Conservation (phyloP, 1,140 invertebrate species). For the Hestina assimilis region DNA sequence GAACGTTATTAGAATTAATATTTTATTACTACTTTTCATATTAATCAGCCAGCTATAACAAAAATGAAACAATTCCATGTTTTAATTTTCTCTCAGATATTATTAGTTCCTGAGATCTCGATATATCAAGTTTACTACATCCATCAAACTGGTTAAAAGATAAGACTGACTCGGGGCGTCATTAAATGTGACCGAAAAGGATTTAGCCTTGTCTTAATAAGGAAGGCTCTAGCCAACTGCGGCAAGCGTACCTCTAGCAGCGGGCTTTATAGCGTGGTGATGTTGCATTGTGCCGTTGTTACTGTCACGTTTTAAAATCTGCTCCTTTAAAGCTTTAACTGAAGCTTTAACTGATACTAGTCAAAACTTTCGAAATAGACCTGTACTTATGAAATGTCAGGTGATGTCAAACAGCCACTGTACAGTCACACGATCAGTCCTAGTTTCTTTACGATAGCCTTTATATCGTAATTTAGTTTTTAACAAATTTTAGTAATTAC, state of each 20-base stretch:
- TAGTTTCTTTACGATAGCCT: background rate
- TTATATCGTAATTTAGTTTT: too few species aligned
- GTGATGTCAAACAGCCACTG: background rate
- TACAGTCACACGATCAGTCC: background rate
- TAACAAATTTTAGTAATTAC: too few species aligned
- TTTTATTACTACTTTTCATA: too few species aligned
- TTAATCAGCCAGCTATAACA: too few species aligned
- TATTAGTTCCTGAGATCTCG: constrained; percentile 39
- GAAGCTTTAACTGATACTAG: background rate
- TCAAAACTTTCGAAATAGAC: constrained; percentile 1
- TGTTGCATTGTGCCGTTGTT: constrained; percentile 10
- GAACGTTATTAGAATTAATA: too few species aligned
- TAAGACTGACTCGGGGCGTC: constrained; percentile 46
- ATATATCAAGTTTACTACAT: constrained; percentile 47
- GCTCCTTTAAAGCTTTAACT: background rate
- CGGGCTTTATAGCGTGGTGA: constrained; percentile 21
- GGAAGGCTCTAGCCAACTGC: constrained; percentile 41
- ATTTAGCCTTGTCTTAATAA: constrained; percentile 52
- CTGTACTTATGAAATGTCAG: background rate
- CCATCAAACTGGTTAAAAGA: constrained; percentile 55
- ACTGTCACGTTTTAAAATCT: constrained; percentile 10
- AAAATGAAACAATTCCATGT: constrained; percentile 8
- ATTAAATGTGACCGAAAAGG: constrained; percentile 66
- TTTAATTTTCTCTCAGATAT: constrained; percentile 34
- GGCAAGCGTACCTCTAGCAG: constrained; percentile 36